A percentile compares a stretch with the other conserved stretches of the same genome.
These are phyloP conservation scores for Ardeotis arabs DNA, from an alignment of 2,113 vertebrate species.

Conservation along the genomic window DNA sequence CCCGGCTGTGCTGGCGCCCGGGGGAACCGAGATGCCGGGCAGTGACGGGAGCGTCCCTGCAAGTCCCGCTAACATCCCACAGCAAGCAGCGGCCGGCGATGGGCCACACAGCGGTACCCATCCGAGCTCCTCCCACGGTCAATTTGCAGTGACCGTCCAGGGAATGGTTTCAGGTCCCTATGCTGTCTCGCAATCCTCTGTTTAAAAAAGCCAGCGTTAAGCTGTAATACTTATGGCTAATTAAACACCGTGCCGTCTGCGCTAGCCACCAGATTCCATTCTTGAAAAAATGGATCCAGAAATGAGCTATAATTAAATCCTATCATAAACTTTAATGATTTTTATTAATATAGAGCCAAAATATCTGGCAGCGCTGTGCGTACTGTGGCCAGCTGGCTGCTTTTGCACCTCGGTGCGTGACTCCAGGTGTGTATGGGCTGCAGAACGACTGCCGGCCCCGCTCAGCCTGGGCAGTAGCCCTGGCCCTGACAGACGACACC, in stretches of 20 bases:
- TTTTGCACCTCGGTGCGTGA: not conserved
- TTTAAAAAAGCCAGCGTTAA: not conserved
- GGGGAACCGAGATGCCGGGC: not conserved
- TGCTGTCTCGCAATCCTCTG: rapidly evolving
- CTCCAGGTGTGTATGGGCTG: not conserved
- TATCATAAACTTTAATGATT: not conserved
- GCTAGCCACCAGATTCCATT: not conserved
- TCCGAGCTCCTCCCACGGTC: not conserved
- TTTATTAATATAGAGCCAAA: not conserved
- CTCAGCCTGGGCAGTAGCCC: not conserved
- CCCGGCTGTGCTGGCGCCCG: too few relatives aligned
- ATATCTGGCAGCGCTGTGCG: not conserved
- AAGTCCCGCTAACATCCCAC: not conserved
- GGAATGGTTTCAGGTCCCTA: not conserved
- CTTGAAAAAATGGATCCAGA: not conserved
- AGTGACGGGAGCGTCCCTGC: rapidly evolving
- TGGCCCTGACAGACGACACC: not conserved
- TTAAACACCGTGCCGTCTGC: not conserved
- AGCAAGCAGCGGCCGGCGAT: not conserved
- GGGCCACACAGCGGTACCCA: rapidly evolving
- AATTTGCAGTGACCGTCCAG: rapidly evolving
- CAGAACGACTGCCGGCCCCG: not conserved
- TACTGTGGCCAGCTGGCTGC: not conserved
- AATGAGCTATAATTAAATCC: not conserved
- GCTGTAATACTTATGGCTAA: not conserved